These are phyloP conservation scores for Paradoxurus hermaphroditus DNA, from an alignment of 2,113 vertebrate genomes.

Conservation along the genomic window DNA sequence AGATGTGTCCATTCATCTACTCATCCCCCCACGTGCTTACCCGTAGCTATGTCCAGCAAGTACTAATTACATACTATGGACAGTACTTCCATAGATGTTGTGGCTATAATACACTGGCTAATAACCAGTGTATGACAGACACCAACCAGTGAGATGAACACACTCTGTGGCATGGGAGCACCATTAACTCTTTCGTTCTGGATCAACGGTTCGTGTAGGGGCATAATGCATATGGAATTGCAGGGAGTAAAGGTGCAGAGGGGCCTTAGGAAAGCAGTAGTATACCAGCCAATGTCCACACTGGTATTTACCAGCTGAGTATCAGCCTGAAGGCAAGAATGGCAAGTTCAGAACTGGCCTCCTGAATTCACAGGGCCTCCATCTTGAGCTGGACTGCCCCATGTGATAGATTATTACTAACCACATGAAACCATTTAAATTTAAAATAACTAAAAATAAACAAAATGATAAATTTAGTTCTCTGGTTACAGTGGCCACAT, in stretches of 20 bases:
- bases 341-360: too few species aligned
- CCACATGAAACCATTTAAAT: background rate
- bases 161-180: background rate
- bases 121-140: background rate
- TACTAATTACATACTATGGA: too few species aligned
- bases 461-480: too few species aligned
- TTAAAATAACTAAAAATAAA: background rate
- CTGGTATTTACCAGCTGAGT: background rate
- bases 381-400: background rate
- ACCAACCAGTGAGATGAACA: background rate
- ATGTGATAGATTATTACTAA: background rate
- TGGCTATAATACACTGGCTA: background rate
- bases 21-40: background rate
- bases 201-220: background rate
- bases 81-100: background rate
- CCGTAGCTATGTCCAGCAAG: background rate
- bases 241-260: background rate
- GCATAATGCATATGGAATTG: background rate
- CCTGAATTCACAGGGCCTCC: background rate
- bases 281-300: background rate
- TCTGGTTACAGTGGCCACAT: background rate
- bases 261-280: background rate
- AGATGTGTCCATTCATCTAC: rapidly evolving
- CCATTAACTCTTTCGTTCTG: background rate
- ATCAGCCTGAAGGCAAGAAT: background rate